Evolutionary conservation across 2,888 invertebrate genomes (phyloP), one percentile per base, ranked within the genome.

Genomic region (Diplazon laetatorius): DNA sequence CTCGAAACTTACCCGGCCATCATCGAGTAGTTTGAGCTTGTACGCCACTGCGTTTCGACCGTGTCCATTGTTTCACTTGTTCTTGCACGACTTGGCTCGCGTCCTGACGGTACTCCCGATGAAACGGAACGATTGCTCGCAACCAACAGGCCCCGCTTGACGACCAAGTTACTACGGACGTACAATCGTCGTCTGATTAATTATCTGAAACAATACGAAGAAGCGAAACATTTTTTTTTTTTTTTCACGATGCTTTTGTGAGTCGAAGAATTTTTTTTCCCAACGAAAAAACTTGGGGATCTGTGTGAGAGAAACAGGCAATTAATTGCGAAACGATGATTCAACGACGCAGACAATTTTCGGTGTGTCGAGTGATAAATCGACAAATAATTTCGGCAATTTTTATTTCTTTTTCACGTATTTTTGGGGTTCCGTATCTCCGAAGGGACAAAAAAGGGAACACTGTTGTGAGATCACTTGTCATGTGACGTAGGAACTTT

Each of bases 1-100:
- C 74, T 78, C 70, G 52, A 78, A 78, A 77, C 59, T 73, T 76
- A 50, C 10, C 25, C 63, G 30, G 65, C 62, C 48, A 63, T 70
- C 76, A 65, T 76, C 70, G 76, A 65, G 62, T 59, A 37, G 57
- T 39, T 16, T 22, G 22, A 16, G 12, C 14, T 30, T 5, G 35
- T 71, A 60, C 35, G 30, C 18, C 22, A 10, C 30, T 25, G 62
- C 42, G 18, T 65, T 66, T 42, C 5, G 9, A 57, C 30, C 46
- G 66, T 18, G 48, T n/a, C n/a, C n/a, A 62, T 39, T 66, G 66
- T 71, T 76, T 66, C 37, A 12, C 39, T 72, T 44, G 12, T 63
- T 30, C 55, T 74, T 39, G 70, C 52, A 59, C 37, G 60, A 39
- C 42, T 14, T 65, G n/a, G 57, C 35, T 35, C 59, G n/a, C n/a